These are phyloP conservation scores for Raphicerus campestris DNA, from an alignment of 2,113 vertebrate genomes.

Conservation along the genomic window DNA sequence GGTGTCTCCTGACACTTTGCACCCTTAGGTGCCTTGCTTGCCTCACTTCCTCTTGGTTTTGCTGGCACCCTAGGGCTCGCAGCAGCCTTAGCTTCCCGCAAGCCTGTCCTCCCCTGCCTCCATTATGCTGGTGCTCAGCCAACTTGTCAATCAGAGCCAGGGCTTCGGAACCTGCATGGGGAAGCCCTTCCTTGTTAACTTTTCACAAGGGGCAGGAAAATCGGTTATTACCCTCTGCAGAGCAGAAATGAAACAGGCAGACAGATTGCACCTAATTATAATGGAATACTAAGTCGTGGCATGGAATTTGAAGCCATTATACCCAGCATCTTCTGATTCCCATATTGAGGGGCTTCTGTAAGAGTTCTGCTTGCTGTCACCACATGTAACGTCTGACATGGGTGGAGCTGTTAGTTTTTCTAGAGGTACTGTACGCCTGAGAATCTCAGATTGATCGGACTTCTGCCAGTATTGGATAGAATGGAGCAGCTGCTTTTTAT, in stretches of 20 bases:
- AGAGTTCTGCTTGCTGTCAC: not conserved
- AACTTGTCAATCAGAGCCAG: not conserved
- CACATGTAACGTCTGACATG: accelerated
- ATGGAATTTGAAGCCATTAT: conserved; percentile 18
- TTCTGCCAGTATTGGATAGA: not conserved
- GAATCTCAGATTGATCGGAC: not conserved
- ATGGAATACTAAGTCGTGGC: not conserved
- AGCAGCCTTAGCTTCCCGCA: not conserved
- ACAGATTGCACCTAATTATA: conserved; percentile 62
- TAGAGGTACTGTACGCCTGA: not conserved
- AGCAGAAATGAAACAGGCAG: conserved; percentile 52
- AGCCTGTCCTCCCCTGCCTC: not conserved
- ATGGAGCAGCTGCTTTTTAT: accelerated
- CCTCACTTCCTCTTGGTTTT: not conserved
- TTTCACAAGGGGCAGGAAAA: conserved; percentile 54
- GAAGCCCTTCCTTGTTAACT: conserved; percentile 44
- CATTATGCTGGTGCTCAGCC: accelerated
- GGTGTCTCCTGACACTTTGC: not conserved
- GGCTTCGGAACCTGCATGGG: not conserved
- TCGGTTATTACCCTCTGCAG: conserved; percentile 50
- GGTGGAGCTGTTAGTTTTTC: not conserved
- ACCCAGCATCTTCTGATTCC: not conserved
- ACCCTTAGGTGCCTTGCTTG: not conserved
- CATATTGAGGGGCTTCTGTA: not conserved
- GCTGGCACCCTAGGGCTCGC: not conserved